These are phyloP conservation scores for Drosophila macrospina DNA, from an alignment of 2,888 invertebrate species.

Conservation along the genomic window DNA sequence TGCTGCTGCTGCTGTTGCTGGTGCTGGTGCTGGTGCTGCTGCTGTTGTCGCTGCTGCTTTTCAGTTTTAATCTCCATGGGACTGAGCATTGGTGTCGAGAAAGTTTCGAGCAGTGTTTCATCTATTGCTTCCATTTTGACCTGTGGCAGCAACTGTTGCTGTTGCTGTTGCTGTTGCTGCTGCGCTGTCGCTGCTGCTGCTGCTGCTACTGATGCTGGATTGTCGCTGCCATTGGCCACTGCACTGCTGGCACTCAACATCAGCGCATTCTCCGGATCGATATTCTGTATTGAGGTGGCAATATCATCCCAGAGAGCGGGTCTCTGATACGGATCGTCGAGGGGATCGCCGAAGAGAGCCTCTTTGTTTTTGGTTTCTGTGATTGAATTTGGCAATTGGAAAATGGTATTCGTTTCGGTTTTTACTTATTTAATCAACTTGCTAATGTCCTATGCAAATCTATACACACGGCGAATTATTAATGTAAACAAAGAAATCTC, in stretches of 20 bases:
- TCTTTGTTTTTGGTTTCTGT: slow-evolving; percentile 85
- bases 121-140: slow-evolving; percentile 93
- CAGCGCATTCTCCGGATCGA: slow-evolving; percentile 95
- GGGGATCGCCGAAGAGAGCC: slow-evolving; percentile 83
- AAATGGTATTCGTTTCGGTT: slow-evolving; percentile 49
- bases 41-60: slow-evolving; percentile 85
- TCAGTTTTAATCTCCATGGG: slow-evolving; percentile 93
- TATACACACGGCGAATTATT: slow-evolving; percentile 53
- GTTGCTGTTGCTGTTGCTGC: slow-evolving; percentile 57
- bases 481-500: slow-evolving; percentile 78
- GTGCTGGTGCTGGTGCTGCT: slow-evolving; percentile 63
- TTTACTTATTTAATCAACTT: slow-evolving; percentile 56
- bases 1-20: slow-evolving; percentile 64
- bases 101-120: slow-evolving; percentile 87
- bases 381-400: not conserved
- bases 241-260: slow-evolving; percentile 87
- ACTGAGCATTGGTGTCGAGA: slow-evolving; percentile 90
- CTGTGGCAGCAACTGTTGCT: slow-evolving; percentile 85
- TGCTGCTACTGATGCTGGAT: slow-evolving; percentile 27
- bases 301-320: slow-evolving; percentile 97
- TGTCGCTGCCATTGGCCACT: slow-evolving; percentile 76
- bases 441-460: slow-evolving; percentile 75
- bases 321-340: slow-evolving; percentile 93
- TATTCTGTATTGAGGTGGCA: slow-evolving; percentile 94
- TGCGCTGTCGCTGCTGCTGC: slow-evolving; percentile 40